Evolutionary conservation across 2,797 vertebrate species (phyloP).

Genomic region (Crocodylus rhombifer): DNA sequence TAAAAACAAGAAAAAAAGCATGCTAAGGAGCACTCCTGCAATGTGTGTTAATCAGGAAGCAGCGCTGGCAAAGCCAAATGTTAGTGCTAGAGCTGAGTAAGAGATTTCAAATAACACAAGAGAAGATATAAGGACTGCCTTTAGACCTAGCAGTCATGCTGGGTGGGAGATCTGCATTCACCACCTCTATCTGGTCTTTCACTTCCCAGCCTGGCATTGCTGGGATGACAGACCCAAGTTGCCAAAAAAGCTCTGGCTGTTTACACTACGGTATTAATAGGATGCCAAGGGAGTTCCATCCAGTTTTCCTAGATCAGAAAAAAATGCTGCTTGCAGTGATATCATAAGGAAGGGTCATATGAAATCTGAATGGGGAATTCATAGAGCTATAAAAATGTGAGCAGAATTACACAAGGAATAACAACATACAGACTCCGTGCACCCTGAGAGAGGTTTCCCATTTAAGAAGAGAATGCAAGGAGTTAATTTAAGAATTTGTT

Average conservation of each 20-base stretch:
- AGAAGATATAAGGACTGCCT: background rate
- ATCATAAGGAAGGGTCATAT: background rate
- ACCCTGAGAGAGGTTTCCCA: accelerated
- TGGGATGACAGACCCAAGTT: accelerated
- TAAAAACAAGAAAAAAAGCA: background rate
- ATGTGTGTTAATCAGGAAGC: constrained; percentile 41
- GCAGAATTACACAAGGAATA: background rate
- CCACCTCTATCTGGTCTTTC: background rate
- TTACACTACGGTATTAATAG: accelerated
- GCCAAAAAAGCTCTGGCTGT: background rate
- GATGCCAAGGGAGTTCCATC: background rate
- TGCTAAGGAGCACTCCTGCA: constrained; percentile 9
- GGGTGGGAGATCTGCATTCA: background rate
- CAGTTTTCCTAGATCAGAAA: background rate
- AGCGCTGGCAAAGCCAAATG: background rate
- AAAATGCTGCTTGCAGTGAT: background rate
- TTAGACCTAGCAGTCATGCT: background rate
- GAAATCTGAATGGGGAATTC: background rate
- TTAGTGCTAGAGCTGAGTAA: constrained; percentile 7
- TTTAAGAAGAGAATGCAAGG: background rate
- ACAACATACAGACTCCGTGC: background rate
- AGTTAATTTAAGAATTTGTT: background rate
- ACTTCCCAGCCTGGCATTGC: background rate
- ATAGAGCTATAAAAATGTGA: background rate
- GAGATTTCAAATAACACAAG: background rate